These are phyloP conservation scores for Drosophila hawaiiensis DNA, from an alignment of 2,888 invertebrate genomes.

Conservation along the genomic window DNA sequence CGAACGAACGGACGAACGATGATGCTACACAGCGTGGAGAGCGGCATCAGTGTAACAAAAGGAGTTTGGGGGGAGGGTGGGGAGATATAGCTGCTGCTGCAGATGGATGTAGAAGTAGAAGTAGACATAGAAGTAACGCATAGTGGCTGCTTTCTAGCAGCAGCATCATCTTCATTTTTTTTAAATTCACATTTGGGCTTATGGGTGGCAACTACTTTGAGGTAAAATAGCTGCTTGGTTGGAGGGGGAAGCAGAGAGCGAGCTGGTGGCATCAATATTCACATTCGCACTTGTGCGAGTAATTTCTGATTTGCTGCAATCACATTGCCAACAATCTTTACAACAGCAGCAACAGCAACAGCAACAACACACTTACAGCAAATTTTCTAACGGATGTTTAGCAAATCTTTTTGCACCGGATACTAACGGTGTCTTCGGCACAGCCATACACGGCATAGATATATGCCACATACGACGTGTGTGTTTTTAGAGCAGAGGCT, in stretches of 20 bases:
- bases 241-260: neutral
- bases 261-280: conserved; percentile 70
- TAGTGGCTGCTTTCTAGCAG: conserved; percentile 59
- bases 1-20: conserved; percentile 36
- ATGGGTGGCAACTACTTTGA: conserved; percentile 39
- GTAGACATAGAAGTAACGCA: conserved; percentile 64
- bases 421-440: conserved; percentile 66
- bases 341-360: conserved; percentile 50
- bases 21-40: conserved; percentile 6
- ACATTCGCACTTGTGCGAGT: conserved; percentile 81
- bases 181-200: conserved; percentile 8
- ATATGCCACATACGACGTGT: neutral
- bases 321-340: conserved; percentile 65
- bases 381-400: conserved; percentile 75
- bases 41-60: neutral
- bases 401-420: conserved; percentile 76
- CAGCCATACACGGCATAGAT: conserved; percentile 31
- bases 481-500: neutral
- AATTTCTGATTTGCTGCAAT: conserved; percentile 80
- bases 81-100: conserved; percentile 23
- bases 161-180: neutral
- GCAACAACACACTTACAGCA: conserved; percentile 29
- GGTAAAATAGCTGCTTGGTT: conserved; percentile 1
- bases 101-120: neutral
- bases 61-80: neutral